A percentile compares a stretch with the other conserved stretches of the same genome.
phyloP scores from a whole-genome alignment of 2,113 vertebrate species.

The Psettodes erumei region DNA sequence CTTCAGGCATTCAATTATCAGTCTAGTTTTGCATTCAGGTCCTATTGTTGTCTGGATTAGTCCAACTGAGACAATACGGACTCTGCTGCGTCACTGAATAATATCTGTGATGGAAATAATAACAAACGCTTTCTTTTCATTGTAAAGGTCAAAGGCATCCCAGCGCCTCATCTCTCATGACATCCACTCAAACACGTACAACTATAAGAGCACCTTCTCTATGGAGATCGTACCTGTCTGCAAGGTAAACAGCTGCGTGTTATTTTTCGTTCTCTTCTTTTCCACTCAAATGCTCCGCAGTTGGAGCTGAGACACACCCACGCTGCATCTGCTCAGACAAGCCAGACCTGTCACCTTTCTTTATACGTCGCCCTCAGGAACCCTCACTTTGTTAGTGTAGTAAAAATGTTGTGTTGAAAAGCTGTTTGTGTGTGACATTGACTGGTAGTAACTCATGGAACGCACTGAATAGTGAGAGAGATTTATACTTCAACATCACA shows the following conservation, averaged over 20 bases:
- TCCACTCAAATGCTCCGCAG: background rate
- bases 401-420: conserved; percentile 3
- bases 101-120: background rate
- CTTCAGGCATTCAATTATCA: background rate
- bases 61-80: background rate
- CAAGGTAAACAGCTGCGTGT: conserved; percentile 84
- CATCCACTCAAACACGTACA: conserved; percentile 94
- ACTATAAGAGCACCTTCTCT: conserved; percentile 98
- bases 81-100: background rate
- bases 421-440: conserved; percentile 1
- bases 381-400: background rate
- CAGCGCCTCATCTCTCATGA: conserved; percentile 97
- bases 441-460: background rate
- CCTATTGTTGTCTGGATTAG: background rate
- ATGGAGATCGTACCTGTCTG: conserved; percentile 97
- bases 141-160: conserved; percentile 90
- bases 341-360: background rate
- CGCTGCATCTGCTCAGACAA: background rate
- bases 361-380: background rate
- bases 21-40: background rate
- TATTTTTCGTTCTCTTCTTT: background rate
- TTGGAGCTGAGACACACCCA: background rate
- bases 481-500: background rate
- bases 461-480: background rate
- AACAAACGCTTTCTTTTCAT: conserved; percentile 1